A percentile compares a stretch with the other conserved stretches of the same genome.
Conservation (phyloP, 1,140 invertebrate species). For the Sycophila sp. region DNA sequence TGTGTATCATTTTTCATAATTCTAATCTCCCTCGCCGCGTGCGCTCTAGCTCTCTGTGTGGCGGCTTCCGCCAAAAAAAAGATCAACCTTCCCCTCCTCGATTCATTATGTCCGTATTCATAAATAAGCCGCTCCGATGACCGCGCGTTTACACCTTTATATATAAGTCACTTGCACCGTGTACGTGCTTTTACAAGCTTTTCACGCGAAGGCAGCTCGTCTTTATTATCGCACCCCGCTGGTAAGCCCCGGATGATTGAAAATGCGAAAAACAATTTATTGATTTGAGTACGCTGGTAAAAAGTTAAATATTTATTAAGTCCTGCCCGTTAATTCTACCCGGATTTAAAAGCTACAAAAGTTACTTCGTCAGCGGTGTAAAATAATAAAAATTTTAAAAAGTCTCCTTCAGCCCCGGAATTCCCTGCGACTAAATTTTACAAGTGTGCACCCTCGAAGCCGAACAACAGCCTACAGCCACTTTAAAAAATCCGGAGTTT, state of each 20-base stretch:
- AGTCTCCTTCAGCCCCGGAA: background rate
- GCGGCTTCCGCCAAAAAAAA: background rate
- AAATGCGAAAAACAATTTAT: too few relatives aligned
- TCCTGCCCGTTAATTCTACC: too few relatives aligned
- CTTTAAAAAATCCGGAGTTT: background rate
- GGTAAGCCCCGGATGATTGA: background rate
- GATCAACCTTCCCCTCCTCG: constrained; percentile 12
- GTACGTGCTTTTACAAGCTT: background rate
- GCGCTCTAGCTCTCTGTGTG: background rate
- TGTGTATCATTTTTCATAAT: constrained; percentile 39
- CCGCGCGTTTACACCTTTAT: background rate
- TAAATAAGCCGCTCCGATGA: constrained; percentile 7
- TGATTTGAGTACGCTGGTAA: too few relatives aligned
- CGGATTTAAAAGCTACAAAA: too few relatives aligned
- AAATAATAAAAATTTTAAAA: background rate
- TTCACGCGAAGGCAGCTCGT: background rate
- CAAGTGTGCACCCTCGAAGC: background rate
- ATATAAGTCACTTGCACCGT: background rate
- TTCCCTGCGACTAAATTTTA: background rate
- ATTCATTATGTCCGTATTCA: constrained; percentile 29
- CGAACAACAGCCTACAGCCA: background rate
- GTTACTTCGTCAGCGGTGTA: too few relatives aligned
- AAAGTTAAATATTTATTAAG: too few relatives aligned
- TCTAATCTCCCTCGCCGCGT: constrained; percentile 17
- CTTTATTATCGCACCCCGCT: background rate